Base-by-base conservation (phyloP, 2,888 invertebrate genomes). In the Trachelus stipa region DNA sequence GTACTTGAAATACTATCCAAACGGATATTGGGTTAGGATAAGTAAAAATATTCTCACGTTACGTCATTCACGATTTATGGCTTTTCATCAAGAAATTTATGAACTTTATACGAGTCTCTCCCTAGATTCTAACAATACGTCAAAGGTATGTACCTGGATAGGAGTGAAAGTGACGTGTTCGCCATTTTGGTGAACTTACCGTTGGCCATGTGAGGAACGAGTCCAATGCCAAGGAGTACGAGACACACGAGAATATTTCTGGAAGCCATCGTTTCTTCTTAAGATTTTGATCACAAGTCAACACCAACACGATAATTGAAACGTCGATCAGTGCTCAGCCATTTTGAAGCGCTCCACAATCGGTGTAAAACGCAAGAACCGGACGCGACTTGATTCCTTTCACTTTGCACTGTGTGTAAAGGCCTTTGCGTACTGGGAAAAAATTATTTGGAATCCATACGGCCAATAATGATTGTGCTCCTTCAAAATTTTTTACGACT, bases 271-370 rank as follows among this genome's bases (percentile, higher is more conserved):
- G 75, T 77, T 40, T n/a, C 23, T 75, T 71, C 33, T 12, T 71
- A 15, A 31, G 56, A 71, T 71, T 15, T 31, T 71, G 31, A 33
- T 71, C 33, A 71, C 71, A 12, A 9, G 31, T 23, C 23, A 23
- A 56, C 71, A 71, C 15, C 9, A 34, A 12, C 71, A 31, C 71
- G 71, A 71, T 56, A 56, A 71, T 71, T 9, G 15, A 31, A 71
- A 33, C 71, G 31, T 12, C 31, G 71, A 33, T 71, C 71, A 71
- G 74, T 77, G 81, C 85, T 85, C 89, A 83, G 89, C 90, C 90
- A 90, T 90, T 85, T 90, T 90, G 90, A 83, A 87, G 87, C 85
- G 76, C 79, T 31, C 12, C 12, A 1, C 71, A 23, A 23, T 56
- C 56, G 56, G 56, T 71, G 73, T 40, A 33, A 79, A 81, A 82